phyloP scores from a whole-genome alignment of 2,113 vertebrate genomes.

The Potamarius usumacintae region DNA sequence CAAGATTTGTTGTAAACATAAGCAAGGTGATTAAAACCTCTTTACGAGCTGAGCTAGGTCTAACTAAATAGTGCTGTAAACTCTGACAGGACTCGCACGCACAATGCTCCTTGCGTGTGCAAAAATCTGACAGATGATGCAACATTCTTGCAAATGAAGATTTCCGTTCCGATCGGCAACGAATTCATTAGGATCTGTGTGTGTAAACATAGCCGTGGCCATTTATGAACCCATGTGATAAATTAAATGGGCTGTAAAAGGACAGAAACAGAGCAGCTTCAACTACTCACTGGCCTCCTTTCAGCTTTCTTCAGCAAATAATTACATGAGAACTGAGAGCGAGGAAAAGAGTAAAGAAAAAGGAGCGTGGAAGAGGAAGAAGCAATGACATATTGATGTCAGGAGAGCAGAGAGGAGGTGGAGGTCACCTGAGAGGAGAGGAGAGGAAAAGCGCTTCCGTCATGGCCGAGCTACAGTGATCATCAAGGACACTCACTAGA shows the following conservation, averaged over 20 bases:
- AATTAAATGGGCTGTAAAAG: not conserved
- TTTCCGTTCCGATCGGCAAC: not conserved
- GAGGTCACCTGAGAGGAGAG: constrained; percentile 18
- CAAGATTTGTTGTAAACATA: not conserved
- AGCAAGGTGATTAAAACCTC: not conserved
- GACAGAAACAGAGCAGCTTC: not conserved
- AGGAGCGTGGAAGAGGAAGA: not conserved
- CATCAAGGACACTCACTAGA: constrained; percentile 36
- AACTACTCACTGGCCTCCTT: constrained; percentile 11
- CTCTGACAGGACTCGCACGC: not conserved
- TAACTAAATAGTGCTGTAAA: not conserved
- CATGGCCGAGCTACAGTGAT: constrained; percentile 16
- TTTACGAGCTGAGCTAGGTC: not conserved
- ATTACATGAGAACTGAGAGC: not conserved
- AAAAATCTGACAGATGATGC: not conserved
- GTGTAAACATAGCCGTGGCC: not conserved
- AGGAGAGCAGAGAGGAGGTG: constrained; percentile 8
- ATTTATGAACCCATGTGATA: not conserved
- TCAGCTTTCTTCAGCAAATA: constrained; percentile 4
- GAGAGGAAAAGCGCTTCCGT: constrained; percentile 29
- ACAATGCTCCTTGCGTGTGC: not conserved
- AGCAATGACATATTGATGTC: constrained; percentile 28
- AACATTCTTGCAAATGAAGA: not conserved
- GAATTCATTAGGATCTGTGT: not conserved
- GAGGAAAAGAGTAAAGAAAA: not conserved